Percentiles rank a stretch among this genome's conserved stretches.
These are phyloP conservation scores for Strigamia maritima DNA, from an alignment of 2,888 invertebrate genomes.

Conservation along the genomic window DNA sequence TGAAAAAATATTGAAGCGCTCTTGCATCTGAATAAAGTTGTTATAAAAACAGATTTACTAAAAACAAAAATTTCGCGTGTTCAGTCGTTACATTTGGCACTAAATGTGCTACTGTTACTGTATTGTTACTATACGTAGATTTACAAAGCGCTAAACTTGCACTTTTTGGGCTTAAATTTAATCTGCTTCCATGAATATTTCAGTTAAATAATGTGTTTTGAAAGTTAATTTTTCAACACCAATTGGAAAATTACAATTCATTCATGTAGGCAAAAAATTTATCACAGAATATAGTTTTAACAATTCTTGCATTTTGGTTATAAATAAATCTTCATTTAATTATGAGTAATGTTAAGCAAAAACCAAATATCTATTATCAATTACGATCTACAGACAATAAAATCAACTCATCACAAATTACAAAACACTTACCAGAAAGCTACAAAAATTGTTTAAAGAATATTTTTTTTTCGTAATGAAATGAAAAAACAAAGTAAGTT, in stretches of 20 bases:
- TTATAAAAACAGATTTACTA: not conserved
- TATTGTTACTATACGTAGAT: not conserved
- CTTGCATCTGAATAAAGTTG: not conserved
- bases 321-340: not conserved
- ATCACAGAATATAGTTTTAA: not conserved
- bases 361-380: not conserved
- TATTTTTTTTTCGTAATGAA: not conserved
- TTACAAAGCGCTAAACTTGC: not conserved
- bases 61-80: not conserved
- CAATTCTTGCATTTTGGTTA: not conserved
- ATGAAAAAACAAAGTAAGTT: not conserved
- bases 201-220: not conserved
- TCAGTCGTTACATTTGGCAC: not conserved
- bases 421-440: not conserved
- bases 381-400: not conserved
- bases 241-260: not conserved
- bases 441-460: not conserved
- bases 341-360: not conserved
- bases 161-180: not conserved
- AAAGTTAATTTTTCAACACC: not conserved
- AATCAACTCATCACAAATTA: not conserved
- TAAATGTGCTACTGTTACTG: not conserved
- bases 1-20: not conserved
- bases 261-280: not conserved
- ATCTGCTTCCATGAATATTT: not conserved